Evolutionary conservation across 2,888 invertebrate genomes (phyloP).

Genomic region (Zaprionus lineosus): DNA sequence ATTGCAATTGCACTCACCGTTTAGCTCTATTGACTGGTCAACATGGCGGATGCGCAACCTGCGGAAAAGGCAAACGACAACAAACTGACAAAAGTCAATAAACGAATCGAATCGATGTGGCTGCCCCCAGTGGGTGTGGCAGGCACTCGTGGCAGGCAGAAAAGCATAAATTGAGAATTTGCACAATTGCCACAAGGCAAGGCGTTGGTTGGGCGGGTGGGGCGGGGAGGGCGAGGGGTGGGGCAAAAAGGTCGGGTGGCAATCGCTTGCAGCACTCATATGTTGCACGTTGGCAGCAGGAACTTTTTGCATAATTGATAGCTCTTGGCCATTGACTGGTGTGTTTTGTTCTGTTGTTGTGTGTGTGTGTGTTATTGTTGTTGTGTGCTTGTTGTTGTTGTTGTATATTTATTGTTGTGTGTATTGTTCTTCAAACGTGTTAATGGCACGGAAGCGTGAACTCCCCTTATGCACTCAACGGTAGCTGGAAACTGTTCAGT

Average conservation of each 20-base stretch:
- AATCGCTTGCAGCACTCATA: too few relatives aligned
- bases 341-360: slow-evolving; percentile 14
- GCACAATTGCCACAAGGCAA: slow-evolving; percentile 40
- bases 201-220: background rate
- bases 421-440: slow-evolving; percentile 56
- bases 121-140: slow-evolving; percentile 47
- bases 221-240: background rate
- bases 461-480: slow-evolving; percentile 41
- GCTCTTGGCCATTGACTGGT: slow-evolving; percentile 42
- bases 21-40: slow-evolving; percentile 43
- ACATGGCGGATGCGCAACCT: slow-evolving; percentile 68
- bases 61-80: slow-evolving; percentile 44
- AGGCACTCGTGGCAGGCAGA: slow-evolving; percentile 60
- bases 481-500: slow-evolving; percentile 53
- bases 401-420: background rate
- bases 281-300: slow-evolving; percentile 44
- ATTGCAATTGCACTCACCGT: slow-evolving; percentile 51
- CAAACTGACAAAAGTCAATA: slow-evolving; percentile 59
- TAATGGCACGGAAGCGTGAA: slow-evolving; percentile 77
- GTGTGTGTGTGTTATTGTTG: background rate
- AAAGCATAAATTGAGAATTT: slow-evolving; percentile 62
- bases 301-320: slow-evolving; percentile 74
- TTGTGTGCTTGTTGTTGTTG: slow-evolving; percentile 26
- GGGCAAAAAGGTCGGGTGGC: too few relatives aligned
- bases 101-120: slow-evolving; percentile 35